Percentiles rank a stretch among this genome's conserved stretches.
These are phyloP conservation scores for Ceriagrion tenellum DNA, from an alignment of 2,888 invertebrate species.

Conservation along the genomic window DNA sequence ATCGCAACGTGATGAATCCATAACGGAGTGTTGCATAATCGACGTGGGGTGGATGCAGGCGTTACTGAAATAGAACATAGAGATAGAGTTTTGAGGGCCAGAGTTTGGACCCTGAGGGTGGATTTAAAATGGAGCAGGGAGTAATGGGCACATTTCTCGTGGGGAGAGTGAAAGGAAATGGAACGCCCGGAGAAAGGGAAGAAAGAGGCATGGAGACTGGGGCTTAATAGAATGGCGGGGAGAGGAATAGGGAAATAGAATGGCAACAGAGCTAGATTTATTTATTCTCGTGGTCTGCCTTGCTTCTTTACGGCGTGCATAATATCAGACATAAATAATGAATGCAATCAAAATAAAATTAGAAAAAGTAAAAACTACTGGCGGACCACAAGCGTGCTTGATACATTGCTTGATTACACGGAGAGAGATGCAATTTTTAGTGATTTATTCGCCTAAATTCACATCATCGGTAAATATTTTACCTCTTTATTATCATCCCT, in stretches of 20 bases:
- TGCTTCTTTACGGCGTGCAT: not conserved
- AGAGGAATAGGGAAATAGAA: not conserved
- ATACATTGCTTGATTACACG: not conserved
- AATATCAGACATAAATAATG: not conserved
- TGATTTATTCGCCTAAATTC: no score
- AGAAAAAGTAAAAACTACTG: not conserved
- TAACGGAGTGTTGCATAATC: no score
- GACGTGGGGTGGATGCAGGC: no score
- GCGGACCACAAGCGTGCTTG: not conserved
- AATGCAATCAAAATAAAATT: not conserved
- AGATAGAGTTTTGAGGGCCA: no score
- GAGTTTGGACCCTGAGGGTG: no score
- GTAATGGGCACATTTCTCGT: not conserved
- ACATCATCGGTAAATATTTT: no score
- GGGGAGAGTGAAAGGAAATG: constrained; percentile 28
- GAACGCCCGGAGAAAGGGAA: not conserved
- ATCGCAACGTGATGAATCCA: no score
- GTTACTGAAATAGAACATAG: no score
- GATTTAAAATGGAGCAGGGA: not conserved
- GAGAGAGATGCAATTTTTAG: not conserved
- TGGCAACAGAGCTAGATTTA: not conserved
- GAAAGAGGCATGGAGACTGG: not conserved
- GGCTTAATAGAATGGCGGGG: not conserved
- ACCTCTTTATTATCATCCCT: no score
- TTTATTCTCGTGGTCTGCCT: not conserved